These are phyloP conservation scores for Xestobium rufovillosum DNA, from an alignment of 2,888 invertebrate genomes.

Conservation along the genomic window DNA sequence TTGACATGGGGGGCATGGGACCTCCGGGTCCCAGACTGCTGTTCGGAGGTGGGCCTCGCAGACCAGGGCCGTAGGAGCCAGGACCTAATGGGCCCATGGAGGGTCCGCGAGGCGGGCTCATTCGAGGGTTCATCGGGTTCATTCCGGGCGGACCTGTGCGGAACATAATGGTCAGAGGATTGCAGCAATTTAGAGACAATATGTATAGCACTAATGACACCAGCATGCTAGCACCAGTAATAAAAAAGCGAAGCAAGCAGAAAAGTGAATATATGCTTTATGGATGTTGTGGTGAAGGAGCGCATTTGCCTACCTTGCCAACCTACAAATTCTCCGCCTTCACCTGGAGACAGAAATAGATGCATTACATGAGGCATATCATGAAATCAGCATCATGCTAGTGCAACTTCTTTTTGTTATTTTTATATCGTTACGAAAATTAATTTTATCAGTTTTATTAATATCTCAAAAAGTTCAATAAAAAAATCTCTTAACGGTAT, in stretches of 20 bases:
- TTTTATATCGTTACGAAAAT: conserved; percentile 23
- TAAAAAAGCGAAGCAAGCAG: conserved; percentile 40
- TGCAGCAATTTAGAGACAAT: too few species aligned
- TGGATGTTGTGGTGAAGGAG: too few species aligned
- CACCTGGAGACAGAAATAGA: conserved; percentile 62
- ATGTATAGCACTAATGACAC: conserved; percentile 34
- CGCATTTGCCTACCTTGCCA: conserved; percentile 64
- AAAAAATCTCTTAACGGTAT: too few species aligned
- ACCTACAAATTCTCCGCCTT: conserved; percentile 70
- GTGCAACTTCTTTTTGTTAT: conserved; percentile 37
- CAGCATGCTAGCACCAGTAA: conserved; percentile 37
- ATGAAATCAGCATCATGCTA: conserved; percentile 43
- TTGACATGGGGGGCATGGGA: conserved; percentile 81
- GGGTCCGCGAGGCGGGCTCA: conserved; percentile 88
- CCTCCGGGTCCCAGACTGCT: conserved; percentile 58
- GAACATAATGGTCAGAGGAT: too few species aligned
- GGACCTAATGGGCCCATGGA: conserved; percentile 89
- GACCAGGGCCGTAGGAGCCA: conserved; percentile 65
- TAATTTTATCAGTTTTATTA: conserved; percentile 24
- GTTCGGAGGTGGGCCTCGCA: conserved; percentile 77
- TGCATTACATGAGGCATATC: conserved; percentile 46
- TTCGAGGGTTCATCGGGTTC: conserved; percentile 85
- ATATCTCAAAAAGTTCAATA: too few species aligned
- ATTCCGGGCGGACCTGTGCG: conserved; percentile 68
- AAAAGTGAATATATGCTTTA: conserved; percentile 29